Percentiles rank a stretch among this genome's conserved stretches.
These are phyloP conservation scores for Phalacrocorax carbo DNA, from an alignment of 2,113 vertebrate species.

Conservation along the genomic window DNA sequence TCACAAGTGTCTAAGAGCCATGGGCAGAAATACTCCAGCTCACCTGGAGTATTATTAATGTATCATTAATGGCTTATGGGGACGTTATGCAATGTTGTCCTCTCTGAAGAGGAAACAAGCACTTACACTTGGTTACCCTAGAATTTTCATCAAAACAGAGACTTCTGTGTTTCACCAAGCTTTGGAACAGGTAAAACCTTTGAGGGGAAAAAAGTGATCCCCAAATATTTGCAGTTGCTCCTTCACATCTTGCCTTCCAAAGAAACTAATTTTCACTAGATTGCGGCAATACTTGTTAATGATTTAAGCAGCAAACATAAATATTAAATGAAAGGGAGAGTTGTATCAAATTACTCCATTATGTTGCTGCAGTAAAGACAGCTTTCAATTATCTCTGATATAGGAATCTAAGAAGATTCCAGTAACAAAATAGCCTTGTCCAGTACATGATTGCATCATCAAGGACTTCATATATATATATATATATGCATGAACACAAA, in stretches of 20 bases:
- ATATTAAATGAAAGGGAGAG: constrained; percentile 55
- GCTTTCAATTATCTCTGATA: constrained; percentile 51
- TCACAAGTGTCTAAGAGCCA: neutral
- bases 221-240: neutral
- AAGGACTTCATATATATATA: neutral
- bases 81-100: neutral
- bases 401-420: constrained; percentile 58
- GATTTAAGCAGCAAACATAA: constrained; percentile 59
- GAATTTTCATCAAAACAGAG: neutral
- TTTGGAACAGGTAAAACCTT: neutral
- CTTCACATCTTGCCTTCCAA: neutral
- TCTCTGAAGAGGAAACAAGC: neutral
- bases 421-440: constrained; percentile 44
- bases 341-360: constrained; percentile 53
- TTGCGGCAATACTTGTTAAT: constrained; percentile 31
- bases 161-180: neutral
- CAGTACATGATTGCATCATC: constrained; percentile 3
- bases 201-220: neutral
- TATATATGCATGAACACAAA: neutral
- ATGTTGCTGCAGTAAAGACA: constrained; percentile 45
- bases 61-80: neutral
- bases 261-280: constrained; percentile 35
- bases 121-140: neutral
- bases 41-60: no score
- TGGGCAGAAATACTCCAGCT: neutral